Percentiles rank a stretch among this genome's conserved stretches.
Evolutionary conservation across 2,888 invertebrate species (phyloP).

Genomic region (Tanypteryx hageni): DNA sequence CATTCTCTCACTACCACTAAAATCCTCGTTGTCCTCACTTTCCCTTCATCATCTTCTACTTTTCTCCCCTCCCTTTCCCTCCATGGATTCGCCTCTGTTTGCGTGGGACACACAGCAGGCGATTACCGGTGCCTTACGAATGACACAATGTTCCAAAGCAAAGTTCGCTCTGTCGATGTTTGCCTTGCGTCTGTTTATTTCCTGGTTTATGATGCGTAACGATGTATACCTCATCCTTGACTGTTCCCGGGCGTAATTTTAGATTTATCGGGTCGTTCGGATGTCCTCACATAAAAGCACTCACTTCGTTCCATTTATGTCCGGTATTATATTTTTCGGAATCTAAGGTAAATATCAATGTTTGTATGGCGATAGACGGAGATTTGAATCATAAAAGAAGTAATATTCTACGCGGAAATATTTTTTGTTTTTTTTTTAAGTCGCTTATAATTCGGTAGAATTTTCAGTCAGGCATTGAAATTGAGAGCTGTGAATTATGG

Average conservation of each 20-base stretch:
- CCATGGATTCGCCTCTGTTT: not conserved
- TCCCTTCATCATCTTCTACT: not conserved
- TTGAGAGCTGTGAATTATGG: no score
- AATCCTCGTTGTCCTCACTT: not conserved
- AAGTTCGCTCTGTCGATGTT: not conserved
- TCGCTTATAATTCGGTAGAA: no score
- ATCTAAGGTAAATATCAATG: no score
- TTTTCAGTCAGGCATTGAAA: no score
- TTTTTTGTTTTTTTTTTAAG: no score
- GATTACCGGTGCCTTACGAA: conserved; percentile 31
- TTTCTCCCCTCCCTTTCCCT: not conserved
- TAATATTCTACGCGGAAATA: no score
- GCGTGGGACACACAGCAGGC: not conserved
- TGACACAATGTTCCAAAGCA: conserved; percentile 24
- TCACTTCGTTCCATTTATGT: not conserved
- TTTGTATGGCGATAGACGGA: no score
- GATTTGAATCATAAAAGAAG: no score
- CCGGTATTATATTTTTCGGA: not conserved
- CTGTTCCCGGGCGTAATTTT: not conserved
- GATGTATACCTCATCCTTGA: conserved; percentile 6
- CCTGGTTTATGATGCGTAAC: conserved; percentile 16
- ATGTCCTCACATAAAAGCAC: not conserved
- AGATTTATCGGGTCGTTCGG: not conserved
- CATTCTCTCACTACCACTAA: not conserved
- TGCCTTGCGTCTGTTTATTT: conserved; percentile 15